Evolutionary conservation across 2,888 invertebrate genomes (phyloP).

Genomic region (Sinopyrophorus schimmeli): DNA sequence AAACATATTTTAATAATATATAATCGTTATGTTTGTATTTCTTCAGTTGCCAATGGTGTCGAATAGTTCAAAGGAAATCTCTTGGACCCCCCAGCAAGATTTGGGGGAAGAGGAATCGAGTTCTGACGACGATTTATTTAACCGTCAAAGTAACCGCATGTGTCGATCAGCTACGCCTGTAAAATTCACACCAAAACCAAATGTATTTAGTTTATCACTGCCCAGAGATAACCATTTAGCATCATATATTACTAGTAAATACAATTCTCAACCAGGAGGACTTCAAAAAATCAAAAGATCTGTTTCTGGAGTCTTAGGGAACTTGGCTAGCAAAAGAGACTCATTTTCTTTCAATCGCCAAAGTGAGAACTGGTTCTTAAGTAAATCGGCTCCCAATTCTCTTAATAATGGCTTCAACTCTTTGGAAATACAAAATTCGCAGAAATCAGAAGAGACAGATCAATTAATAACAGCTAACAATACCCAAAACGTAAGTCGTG

Average conservation of each 20-base stretch:
- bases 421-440: slow-evolving; percentile 43
- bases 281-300: slow-evolving; percentile 71
- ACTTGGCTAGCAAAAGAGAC: slow-evolving; percentile 40
- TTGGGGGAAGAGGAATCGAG: slow-evolving; percentile 62
- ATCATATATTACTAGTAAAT: slow-evolving; percentile 52
- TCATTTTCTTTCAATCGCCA: slow-evolving; percentile 42
- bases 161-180: slow-evolving; percentile 40
- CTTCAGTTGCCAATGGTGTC: slow-evolving; percentile 21
- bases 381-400: slow-evolving; percentile 78
- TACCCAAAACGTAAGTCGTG: slow-evolving; percentile 61
- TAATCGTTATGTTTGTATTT: slow-evolving; percentile 7
- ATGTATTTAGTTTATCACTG: slow-evolving; percentile 75
- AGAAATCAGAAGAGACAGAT: slow-evolving; percentile 39
- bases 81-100: slow-evolving; percentile 88
- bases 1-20: background rate
- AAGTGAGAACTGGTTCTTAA: slow-evolving; percentile 79
- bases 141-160: slow-evolving; percentile 40
- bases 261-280: slow-evolving; percentile 38
- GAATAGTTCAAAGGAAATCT: slow-evolving; percentile 40
- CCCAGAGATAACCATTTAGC: slow-evolving; percentile 66
- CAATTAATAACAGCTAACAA: slow-evolving; percentile 38
- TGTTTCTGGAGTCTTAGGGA: slow-evolving; percentile 62
- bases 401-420: slow-evolving; percentile 64
- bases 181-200: slow-evolving; percentile 57
- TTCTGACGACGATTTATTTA: slow-evolving; percentile 46